A percentile compares a stretch with the other conserved stretches of the same genome.
These are phyloP conservation scores for Cyphomyrus plagiostoma DNA, from an alignment of 2,113 vertebrate species.

Conservation along the genomic window DNA sequence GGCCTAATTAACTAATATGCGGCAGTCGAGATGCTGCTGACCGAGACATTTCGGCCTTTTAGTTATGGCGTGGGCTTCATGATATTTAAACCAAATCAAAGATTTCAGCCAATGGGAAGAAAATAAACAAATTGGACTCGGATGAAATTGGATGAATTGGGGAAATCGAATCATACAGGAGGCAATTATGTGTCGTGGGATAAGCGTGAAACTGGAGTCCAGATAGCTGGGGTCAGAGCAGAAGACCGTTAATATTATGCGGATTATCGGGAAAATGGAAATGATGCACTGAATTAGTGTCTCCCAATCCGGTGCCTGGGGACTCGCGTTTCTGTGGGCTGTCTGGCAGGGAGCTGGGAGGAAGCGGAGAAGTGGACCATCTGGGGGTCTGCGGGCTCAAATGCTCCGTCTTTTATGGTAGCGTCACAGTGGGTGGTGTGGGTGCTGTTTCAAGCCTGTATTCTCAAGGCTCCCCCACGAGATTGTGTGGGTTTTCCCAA, in stretches of 20 bases:
- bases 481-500: neutral
- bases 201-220: neutral
- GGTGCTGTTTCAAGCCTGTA: neutral
- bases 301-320: neutral
- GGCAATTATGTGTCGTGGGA: neutral
- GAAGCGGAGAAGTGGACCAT: neutral
- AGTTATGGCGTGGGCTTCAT: neutral
- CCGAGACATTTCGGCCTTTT: neutral
- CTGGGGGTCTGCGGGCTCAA: neutral
- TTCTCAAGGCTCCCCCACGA: neutral
- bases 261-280: neutral
- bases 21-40: neutral
- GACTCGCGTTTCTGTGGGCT: neutral
- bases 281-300: neutral
- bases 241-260: neutral
- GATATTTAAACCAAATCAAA: neutral
- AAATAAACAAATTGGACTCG: neutral
- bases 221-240: neutral
- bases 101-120: neutral
- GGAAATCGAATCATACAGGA: neutral
- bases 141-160: neutral
- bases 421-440: neutral
- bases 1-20: neutral
- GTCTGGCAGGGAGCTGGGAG: neutral
- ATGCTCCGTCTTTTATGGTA: neutral